A percentile compares a stretch with the other conserved stretches of the same genome.
Evolutionary conservation across 1,140 invertebrate species (phyloP).

Genomic region (Parapsyche elsis): DNA sequence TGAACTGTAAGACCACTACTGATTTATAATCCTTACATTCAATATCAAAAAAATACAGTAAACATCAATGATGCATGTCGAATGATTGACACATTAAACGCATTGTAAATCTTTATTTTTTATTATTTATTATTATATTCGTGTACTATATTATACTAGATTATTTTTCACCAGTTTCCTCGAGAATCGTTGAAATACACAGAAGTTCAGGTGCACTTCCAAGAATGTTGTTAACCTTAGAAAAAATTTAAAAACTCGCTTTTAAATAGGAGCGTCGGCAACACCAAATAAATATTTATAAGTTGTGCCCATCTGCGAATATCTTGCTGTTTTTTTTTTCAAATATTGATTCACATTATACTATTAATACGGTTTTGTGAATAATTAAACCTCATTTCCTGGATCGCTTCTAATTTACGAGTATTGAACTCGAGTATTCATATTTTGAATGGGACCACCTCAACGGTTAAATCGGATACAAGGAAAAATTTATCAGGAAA

Average conservation of each 20-base stretch:
- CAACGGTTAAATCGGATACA: too few relatives aligned
- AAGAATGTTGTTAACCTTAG: conserved; percentile 28
- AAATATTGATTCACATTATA: conserved; percentile 1
- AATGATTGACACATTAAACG: too few relatives aligned
- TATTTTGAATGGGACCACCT: too few relatives aligned
- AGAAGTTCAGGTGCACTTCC: neutral
- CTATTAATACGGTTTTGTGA: neutral
- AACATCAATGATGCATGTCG: too few relatives aligned
- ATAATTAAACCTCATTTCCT: neutral
- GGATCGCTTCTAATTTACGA: neutral
- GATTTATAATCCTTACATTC: too few relatives aligned
- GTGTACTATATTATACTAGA: too few relatives aligned
- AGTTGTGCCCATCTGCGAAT: neutral
- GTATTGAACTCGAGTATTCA: too few relatives aligned
- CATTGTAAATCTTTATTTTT: too few relatives aligned
- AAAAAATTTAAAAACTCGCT: conserved; percentile 16
- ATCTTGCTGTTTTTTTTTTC: neutral
- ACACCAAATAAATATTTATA: conserved; percentile 25
- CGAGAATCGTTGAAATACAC: neutral
- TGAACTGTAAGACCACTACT: too few relatives aligned
- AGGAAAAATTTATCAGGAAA: too few relatives aligned
- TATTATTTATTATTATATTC: too few relatives aligned
- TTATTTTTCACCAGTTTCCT: neutral
- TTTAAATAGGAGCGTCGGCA: neutral
- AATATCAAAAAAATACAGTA: too few relatives aligned